phyloP scores from a whole-genome alignment of 2,888 invertebrate genomes.

The Phytoseiulus persimilis region DNA sequence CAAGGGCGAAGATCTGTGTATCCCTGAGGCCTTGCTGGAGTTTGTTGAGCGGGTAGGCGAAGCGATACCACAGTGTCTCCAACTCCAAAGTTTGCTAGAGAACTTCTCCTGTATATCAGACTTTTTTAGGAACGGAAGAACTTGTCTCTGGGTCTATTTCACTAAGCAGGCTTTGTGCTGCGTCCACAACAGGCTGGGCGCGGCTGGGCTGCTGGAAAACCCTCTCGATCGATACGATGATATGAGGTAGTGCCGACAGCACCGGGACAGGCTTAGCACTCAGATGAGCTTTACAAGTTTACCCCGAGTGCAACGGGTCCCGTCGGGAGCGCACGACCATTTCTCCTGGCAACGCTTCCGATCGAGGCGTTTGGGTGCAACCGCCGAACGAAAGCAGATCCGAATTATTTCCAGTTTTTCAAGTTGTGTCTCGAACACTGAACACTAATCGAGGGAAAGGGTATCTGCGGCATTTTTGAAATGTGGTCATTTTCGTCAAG shows the following conservation, averaged over 20 bases:
- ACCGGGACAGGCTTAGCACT: background rate
- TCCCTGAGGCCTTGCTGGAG: background rate
- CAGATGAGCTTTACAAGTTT: background rate
- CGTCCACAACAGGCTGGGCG: conserved; percentile 19
- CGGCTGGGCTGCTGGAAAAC: conserved; percentile 29
- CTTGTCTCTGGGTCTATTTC: background rate
- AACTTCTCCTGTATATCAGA: background rate
- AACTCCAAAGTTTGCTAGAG: background rate
- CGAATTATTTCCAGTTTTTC: background rate
- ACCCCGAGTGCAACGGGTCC: background rate
- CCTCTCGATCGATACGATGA: conserved; percentile 30
- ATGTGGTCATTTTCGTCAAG: background rate
- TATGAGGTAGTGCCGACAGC: conserved; percentile 29
- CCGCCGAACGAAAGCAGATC: background rate
- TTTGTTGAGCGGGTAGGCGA: background rate
- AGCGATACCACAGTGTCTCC: background rate
- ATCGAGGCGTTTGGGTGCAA: background rate
- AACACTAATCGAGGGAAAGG: background rate
- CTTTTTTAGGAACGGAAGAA: background rate
- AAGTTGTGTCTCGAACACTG: background rate
- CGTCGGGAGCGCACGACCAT: background rate
- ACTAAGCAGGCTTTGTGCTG: background rate
- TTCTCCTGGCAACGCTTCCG: background rate
- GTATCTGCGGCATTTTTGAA: background rate
- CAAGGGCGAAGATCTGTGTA: conserved; percentile 5